Percentiles rank a stretch among this genome's conserved stretches.
Evolutionary conservation across 1,140 invertebrate genomes (phyloP).

Genomic region (Grapholita molesta): DNA sequence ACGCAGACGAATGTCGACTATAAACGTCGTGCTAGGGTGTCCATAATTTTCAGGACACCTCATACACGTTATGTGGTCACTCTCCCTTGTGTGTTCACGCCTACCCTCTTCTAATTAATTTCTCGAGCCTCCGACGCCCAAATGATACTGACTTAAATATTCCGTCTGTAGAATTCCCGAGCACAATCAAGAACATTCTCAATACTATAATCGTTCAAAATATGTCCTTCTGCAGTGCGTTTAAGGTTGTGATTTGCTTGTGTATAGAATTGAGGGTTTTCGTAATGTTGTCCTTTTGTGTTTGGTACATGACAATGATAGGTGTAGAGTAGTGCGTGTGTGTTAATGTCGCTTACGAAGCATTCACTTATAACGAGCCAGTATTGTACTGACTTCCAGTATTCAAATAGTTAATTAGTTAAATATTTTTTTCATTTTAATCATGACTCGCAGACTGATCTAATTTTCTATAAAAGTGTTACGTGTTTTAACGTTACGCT

Average conservation of each 20-base stretch:
- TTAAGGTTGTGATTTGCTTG: background rate
- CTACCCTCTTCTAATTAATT: background rate
- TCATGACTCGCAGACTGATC: no score
- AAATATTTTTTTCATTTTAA: no score
- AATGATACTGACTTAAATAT: slow-evolving; percentile 15
- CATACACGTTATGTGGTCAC: background rate
- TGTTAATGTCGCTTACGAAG: background rate
- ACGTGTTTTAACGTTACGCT: no score
- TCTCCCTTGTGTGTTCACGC: background rate
- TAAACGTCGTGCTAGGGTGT: background rate
- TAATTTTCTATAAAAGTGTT: no score
- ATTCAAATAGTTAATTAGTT: no score
- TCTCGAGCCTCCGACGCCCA: background rate
- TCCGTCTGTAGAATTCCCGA: slow-evolving; percentile 5
- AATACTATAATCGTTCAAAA: background rate
- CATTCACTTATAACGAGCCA: background rate
- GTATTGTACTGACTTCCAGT: no score
- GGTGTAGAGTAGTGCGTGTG: background rate
- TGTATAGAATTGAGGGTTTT: background rate
- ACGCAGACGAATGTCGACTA: background rate
- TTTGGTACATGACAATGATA: background rate
- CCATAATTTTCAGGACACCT: background rate
- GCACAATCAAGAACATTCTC: slow-evolving; percentile 8
- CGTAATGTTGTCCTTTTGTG: background rate
- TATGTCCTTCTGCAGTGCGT: background rate